Evolutionary conservation across 2,797 vertebrate genomes (phyloP).

Genomic region (Bradypus variegatus): DNA sequence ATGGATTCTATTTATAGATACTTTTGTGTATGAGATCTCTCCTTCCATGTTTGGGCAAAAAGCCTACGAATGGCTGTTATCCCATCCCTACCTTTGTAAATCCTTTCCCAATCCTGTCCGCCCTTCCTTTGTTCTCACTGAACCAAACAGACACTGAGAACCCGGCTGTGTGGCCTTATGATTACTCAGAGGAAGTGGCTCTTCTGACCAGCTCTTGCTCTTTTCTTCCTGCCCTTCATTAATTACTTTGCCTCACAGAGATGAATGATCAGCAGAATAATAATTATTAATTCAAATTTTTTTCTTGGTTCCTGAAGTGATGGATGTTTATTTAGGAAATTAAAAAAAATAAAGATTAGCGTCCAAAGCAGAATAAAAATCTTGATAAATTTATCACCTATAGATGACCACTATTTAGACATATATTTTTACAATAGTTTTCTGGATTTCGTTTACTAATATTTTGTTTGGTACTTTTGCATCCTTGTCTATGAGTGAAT

Average conservation of each 20-base stretch:
- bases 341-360: slow-evolving; percentile 17
- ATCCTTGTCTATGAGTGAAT: neutral
- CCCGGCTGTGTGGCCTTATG: neutral
- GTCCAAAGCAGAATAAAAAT: slow-evolving; percentile 35
- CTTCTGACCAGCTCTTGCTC: neutral
- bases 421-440: neutral
- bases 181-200: neutral
- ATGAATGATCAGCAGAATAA: neutral
- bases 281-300: slow-evolving; percentile 39
- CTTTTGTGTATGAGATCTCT: slow-evolving; percentile 47
- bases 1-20: slow-evolving; percentile 62
- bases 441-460: neutral
- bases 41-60: slow-evolving; percentile 53
- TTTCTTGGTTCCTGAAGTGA: slow-evolving; percentile 20
- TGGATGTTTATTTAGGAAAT: slow-evolving; percentile 28
- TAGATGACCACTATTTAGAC: neutral
- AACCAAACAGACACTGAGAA: neutral
- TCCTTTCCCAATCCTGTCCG: slow-evolving; percentile 12
- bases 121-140: slow-evolving; percentile 42
- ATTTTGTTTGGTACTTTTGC: slow-evolving; percentile 17
- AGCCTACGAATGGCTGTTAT: slow-evolving; percentile 43
- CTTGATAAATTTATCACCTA: neutral
- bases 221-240: slow-evolving; percentile 14
- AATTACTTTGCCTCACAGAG: slow-evolving; percentile 1
- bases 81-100: slow-evolving; percentile 45